Base-by-base conservation (phyloP, 2,888 invertebrate species). In the Chalcosyrphus nemorum region DNA sequence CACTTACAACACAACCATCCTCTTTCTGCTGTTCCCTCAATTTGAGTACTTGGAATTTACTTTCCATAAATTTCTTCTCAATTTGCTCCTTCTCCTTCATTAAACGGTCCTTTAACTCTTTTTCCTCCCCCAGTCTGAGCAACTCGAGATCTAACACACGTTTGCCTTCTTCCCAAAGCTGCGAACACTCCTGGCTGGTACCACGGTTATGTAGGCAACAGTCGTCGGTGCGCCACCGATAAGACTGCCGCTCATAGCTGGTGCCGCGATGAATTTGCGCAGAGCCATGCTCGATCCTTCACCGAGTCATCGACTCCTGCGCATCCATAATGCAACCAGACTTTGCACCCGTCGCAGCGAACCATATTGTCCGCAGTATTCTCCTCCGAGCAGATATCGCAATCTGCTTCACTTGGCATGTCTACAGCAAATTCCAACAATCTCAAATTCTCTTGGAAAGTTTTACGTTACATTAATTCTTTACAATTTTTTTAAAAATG, bases 281-380 rank as follows among this genome's bases (percentile, higher is more conserved):
- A 63, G n/a, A 35, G 32, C 45, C n/a, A 32, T 35, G 21, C 3
- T 35, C 19, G 47, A 63, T 35, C n/a, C 63, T 35, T 63, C 13
- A 41, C 32, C 47, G 45, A 56, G 17, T 38, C 35, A 13, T 56
- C 35, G n/a, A 63, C 47, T 47, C 35, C 63, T 32, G 63, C 63
- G 3, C 35, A 50, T 19, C 35, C 15, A 47, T 47, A 63, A 32
- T 47, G 47, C 47, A 63, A 13, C 47, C 63, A 47, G 13, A 29
- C 32, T 2, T 47, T 29, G 19, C 63, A 63, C 2, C 11, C 47
- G 7, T 63, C 32, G 13, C 47, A 50, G 11, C 19, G 32, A 1
- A 66, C 41, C 52, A 66, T 41, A 27, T 56, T 52, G 41, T 50
- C 24, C 24, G n/a, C 38, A 3, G 38, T 38, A 11, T 56, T 21